These are phyloP conservation scores for Unio pictorum DNA, from an alignment of 2,888 invertebrate genomes.

Conservation along the genomic window DNA sequence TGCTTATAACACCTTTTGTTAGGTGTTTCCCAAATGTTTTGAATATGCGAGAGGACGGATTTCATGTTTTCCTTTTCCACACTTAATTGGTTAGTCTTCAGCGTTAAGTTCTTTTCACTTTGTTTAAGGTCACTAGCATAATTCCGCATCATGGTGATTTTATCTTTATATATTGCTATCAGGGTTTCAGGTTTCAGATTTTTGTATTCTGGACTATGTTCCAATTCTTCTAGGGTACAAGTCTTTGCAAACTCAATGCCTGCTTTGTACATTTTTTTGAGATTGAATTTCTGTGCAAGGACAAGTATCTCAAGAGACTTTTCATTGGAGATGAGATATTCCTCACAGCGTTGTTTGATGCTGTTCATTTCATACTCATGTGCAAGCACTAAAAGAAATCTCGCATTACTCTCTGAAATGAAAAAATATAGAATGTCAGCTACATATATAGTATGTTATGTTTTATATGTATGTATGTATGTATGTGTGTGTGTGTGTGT, in stretches of 20 bases:
- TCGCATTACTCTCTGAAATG: slow-evolving; percentile 69
- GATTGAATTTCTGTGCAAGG: slow-evolving; percentile 51
- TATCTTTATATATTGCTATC: slow-evolving; percentile 49
- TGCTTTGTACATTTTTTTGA: slow-evolving; percentile 45
- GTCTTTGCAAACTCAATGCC: slow-evolving; percentile 57
- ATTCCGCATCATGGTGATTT: slow-evolving; percentile 41
- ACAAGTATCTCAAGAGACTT: slow-evolving; percentile 60
- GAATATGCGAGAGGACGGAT: slow-evolving; percentile 33
- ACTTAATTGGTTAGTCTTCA: slow-evolving; percentile 28
- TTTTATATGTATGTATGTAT: no score
- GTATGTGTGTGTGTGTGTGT: no score
- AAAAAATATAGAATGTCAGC: slow-evolving; percentile 2
- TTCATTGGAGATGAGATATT: slow-evolving; percentile 60
- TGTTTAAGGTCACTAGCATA: slow-evolving; percentile 43
- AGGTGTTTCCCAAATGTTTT: slow-evolving; percentile 45
- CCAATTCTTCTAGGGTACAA: slow-evolving; percentile 54
- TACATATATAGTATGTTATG: background rate
- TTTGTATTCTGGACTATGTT: slow-evolving; percentile 45
- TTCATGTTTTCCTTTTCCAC: slow-evolving; percentile 43
- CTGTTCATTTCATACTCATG: slow-evolving; percentile 71
- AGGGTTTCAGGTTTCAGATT: slow-evolving; percentile 52
- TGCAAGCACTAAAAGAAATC: slow-evolving; percentile 68
- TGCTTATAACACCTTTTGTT: slow-evolving; percentile 50
- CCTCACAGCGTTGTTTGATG: slow-evolving; percentile 70
- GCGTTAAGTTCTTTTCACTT: slow-evolving; percentile 29